Base-by-base conservation (phyloP, 2,888 invertebrate species). In the Timandra comae region DNA sequence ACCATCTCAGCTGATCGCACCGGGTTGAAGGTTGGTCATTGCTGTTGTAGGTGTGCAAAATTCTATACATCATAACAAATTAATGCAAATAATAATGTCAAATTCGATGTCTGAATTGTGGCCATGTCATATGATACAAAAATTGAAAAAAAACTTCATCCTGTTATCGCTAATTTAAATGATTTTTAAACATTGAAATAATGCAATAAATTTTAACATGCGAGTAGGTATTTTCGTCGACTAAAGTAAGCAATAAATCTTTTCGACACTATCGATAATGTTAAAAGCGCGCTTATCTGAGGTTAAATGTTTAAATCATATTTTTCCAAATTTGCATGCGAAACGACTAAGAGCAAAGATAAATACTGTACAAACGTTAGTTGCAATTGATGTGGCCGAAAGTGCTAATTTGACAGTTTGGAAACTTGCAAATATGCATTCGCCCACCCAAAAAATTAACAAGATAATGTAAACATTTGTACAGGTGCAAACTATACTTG, bases 11-110 rank as follows among this genome's bases (percentile, higher is more conserved):
- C 79, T 81, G 81, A 73, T 76, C 61, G 49, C 36, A 51, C 34
- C 27, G 36, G 52, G 78, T 80, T 81, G 80, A 81, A 82, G 82
- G 82, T 66, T 78, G 76, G 76, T 76, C 78, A 71, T 59, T 56
- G 49, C 35, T 52, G n/a, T 48, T 55, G 62, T 71, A 71, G 67
- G 66, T 68, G 65, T 59, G 47, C 50, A 50, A 51, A 46, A 55
- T 49, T 35, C 42, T 48, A 16, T 6, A 41, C 30, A 16, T 16
- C 21, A 23, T 7, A 23, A 10, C 16, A 25, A 16, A 9, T 8
- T 25, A 30, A 3, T 12, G 6, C 9, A 3, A 30, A 7, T 8
- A 28, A 40, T 38, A 41, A 40, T 30, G 36, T 30, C 27, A 38
- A 27, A 12, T 29, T 25, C 29, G 32, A 30, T 42, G 54, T 16